These are phyloP conservation scores for Anableps anableps DNA, from an alignment of 2,797 vertebrate genomes.

Conservation along the genomic window DNA sequence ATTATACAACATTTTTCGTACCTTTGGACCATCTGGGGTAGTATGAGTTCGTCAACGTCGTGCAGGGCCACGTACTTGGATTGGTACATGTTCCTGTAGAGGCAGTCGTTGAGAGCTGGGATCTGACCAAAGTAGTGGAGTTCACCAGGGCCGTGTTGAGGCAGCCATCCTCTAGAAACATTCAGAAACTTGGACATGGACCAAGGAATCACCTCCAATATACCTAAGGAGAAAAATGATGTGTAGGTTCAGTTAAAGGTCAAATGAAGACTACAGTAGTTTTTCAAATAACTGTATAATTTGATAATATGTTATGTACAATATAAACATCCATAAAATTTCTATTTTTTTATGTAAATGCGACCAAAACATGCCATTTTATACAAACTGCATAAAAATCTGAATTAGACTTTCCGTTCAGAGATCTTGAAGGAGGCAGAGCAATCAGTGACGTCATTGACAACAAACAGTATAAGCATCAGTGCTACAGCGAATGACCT, in stretches of 20 bases:
- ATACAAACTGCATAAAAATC: no score
- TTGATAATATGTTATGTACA: no score
- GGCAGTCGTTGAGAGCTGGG: conserved; percentile 70
- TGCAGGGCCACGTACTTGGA: conserved; percentile 71
- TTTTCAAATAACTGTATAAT: no score
- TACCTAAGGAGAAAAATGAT: conserved; percentile 17
- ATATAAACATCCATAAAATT: no score
- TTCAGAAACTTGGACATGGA: conserved; percentile 38
- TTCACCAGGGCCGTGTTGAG: conserved; percentile 28
- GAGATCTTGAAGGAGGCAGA: no score
- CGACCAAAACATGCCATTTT: no score
- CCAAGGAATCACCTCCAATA: conserved; percentile 74
- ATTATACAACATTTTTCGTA: neutral
- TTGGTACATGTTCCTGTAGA: conserved; percentile 77
- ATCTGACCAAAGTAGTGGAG: conserved; percentile 77
- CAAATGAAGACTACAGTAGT: no score
- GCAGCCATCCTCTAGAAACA: conserved; percentile 45
- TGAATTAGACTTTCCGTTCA: no score
- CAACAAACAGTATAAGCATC: no score
- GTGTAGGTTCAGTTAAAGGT: neutral
- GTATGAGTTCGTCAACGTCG: conserved; percentile 75
- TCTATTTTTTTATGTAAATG: no score
- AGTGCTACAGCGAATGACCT: no score
- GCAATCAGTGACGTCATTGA: no score
- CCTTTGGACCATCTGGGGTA: conserved; percentile 56